Percentiles rank a stretch among this genome's conserved stretches.
Evolutionary conservation across 2,113 vertebrate species (phyloP).

Genomic region (Pelodiscus sinensis): DNA sequence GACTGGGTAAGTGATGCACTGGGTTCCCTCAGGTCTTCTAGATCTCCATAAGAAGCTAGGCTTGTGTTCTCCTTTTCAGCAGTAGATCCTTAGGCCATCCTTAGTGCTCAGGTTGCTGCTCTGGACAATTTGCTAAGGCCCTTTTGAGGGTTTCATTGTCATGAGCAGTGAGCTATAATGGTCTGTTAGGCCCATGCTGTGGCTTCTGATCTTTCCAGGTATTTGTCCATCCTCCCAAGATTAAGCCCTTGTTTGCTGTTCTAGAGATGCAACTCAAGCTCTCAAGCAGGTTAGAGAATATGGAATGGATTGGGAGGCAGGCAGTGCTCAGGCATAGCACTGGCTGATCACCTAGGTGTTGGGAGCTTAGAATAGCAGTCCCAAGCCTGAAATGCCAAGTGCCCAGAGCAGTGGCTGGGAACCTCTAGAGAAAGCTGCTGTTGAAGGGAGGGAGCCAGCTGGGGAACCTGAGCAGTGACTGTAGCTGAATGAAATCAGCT

Average conservation of each 20-base stretch:
- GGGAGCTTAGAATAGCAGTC: not conserved
- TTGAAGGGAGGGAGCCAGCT: not conserved
- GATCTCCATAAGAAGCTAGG: not conserved
- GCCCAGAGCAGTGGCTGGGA: rapidly evolving
- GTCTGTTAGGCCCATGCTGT: not conserved
- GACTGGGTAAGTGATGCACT: constrained; percentile 86
- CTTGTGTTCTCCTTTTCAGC: not conserved
- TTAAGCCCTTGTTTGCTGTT: not conserved
- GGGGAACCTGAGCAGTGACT: not conserved
- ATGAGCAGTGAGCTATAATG: not conserved
- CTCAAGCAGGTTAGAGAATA: not conserved
- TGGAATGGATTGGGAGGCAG: not conserved
- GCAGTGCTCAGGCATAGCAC: not conserved
- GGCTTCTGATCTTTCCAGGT: not conserved
- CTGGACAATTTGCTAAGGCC: not conserved
- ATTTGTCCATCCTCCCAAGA: not conserved
- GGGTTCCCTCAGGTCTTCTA: not conserved
- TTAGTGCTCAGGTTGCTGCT: constrained; percentile 3
- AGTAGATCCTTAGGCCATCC: not conserved
- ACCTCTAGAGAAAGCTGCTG: not conserved
- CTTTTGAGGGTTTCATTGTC: not conserved
- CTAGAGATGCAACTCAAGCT: not conserved
- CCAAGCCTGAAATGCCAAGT: not conserved
- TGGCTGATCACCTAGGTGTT: not conserved
- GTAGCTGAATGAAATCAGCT: not conserved